A percentile compares a stretch with the other conserved stretches of the same genome.
These are phyloP conservation scores for Bombus impatiens DNA, from an alignment of 1,140 invertebrate genomes.

Conservation along the genomic window DNA sequence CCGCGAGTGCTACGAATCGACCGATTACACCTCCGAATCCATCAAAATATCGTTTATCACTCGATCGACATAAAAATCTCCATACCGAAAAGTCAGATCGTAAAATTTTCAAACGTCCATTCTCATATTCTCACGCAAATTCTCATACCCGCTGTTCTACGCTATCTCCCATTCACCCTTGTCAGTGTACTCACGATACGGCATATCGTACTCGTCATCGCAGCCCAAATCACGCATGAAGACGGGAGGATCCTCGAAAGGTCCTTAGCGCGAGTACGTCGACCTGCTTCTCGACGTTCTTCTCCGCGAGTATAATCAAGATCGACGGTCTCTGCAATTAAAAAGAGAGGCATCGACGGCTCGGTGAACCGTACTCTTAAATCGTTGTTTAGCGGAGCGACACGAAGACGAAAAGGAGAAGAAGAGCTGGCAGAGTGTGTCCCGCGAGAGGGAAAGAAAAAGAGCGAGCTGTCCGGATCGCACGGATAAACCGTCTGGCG, in stretches of 20 bases:
- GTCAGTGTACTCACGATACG: neutral
- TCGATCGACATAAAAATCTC: neutral
- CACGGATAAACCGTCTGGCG: constrained; percentile 59
- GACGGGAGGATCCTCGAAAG: too few relatives aligned
- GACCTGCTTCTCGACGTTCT: too few relatives aligned
- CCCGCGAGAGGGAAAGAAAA: constrained; percentile 19
- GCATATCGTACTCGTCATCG: constrained; percentile 32
- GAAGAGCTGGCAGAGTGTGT: neutral
- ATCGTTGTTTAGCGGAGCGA: constrained; percentile 37
- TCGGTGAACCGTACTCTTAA: constrained; percentile 55
- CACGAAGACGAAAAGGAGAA: constrained; percentile 11
- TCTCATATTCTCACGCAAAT: neutral
- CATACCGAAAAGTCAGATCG: too few relatives aligned
- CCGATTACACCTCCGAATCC: too few relatives aligned
- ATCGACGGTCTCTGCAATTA: constrained; percentile 67
- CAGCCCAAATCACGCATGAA: too few relatives aligned
- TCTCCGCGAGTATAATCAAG: constrained; percentile 53
- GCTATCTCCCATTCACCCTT: neutral
- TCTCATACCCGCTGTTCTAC: neutral
- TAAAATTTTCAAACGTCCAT: neutral
- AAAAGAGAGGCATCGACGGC: constrained; percentile 57
- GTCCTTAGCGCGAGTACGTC: too few relatives aligned
- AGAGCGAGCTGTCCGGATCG: constrained; percentile 55
- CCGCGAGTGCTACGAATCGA: too few relatives aligned
- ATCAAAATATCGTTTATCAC: neutral